Conservation (phyloP, 2,797 vertebrate species). For the Menidia menidia region DNA sequence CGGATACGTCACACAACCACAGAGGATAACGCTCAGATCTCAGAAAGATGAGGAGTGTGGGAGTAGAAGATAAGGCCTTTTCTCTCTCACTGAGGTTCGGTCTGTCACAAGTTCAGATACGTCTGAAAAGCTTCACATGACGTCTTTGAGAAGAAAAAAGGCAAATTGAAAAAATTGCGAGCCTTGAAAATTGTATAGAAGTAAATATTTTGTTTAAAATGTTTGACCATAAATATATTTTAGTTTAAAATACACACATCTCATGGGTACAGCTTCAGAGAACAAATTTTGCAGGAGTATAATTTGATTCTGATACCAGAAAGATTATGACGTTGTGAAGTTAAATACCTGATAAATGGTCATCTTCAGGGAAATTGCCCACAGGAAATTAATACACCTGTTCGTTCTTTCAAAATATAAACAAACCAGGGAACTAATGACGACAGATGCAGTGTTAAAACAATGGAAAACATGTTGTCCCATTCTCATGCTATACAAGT, state of each 20-base stretch:
- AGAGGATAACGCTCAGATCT: slow-evolving; percentile 38
- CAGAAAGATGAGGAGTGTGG: slow-evolving; percentile 34
- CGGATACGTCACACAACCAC: slow-evolving; percentile 27
- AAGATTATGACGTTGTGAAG: too few species aligned
- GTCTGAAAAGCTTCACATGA: not conserved
- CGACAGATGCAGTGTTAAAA: not conserved
- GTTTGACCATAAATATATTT: too few species aligned
- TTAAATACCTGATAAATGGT: too few species aligned
- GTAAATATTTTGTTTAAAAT: too few species aligned
- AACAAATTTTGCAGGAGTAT: too few species aligned
- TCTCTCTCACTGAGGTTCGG: slow-evolving; percentile 39
- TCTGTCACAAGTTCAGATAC: slow-evolving; percentile 29
- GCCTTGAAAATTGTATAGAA: too few species aligned
- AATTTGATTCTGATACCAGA: too few species aligned
- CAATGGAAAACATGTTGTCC: not conserved
- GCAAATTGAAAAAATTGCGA: too few species aligned
- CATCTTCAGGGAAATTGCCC: too few species aligned
- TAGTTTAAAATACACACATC: too few species aligned
- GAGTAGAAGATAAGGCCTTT: slow-evolving; percentile 39
- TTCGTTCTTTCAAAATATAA: not conserved
- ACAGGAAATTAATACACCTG: not conserved
- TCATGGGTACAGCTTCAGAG: too few species aligned
- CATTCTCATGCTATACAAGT: not conserved
- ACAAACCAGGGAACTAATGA: slow-evolving; percentile 1
- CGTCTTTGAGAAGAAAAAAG: too few species aligned